phyloP scores from a whole-genome alignment of 2,797 vertebrate species.

The Pseudochirops cupreus region DNA sequence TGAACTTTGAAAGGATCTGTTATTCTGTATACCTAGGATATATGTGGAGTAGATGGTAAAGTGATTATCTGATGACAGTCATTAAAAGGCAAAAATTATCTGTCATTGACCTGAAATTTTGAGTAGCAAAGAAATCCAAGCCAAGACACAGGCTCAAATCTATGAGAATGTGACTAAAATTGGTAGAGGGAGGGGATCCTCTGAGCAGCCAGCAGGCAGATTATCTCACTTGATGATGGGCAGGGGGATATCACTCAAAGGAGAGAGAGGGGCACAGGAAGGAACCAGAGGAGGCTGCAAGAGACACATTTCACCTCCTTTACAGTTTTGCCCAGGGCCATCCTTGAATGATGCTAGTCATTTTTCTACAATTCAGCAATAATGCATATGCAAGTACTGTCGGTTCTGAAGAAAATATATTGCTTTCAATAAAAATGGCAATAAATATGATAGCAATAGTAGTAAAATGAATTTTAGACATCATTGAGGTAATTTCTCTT shows the following conservation, averaged over 20 bases:
- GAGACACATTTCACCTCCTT: conserved; percentile 17
- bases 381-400: conserved; percentile 59
- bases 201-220: conserved; percentile 1
- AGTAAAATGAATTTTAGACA: conserved; percentile 70
- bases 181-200: not conserved
- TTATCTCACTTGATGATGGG: not conserved
- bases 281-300: not conserved
- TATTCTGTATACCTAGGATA: not conserved
- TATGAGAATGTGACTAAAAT: not conserved
- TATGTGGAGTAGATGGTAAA: not conserved
- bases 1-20: not conserved
- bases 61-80: not conserved
- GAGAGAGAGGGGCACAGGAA: not conserved
- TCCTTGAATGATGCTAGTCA: conserved; percentile 32
- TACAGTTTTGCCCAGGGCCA: not conserved
- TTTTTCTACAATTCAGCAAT: conserved; percentile 62
- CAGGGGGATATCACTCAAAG: conserved; percentile 17
- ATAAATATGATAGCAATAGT: conserved; percentile 71
- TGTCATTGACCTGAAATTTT: not conserved
- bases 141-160: not conserved
- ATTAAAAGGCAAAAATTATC: not conserved
- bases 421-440: conserved; percentile 68
- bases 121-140: not conserved
- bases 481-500: conserved; percentile 59
- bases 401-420: conserved; percentile 72